These are phyloP conservation scores for Motacilla alba DNA, from an alignment of 2,113 vertebrate species.

Conservation along the genomic window DNA sequence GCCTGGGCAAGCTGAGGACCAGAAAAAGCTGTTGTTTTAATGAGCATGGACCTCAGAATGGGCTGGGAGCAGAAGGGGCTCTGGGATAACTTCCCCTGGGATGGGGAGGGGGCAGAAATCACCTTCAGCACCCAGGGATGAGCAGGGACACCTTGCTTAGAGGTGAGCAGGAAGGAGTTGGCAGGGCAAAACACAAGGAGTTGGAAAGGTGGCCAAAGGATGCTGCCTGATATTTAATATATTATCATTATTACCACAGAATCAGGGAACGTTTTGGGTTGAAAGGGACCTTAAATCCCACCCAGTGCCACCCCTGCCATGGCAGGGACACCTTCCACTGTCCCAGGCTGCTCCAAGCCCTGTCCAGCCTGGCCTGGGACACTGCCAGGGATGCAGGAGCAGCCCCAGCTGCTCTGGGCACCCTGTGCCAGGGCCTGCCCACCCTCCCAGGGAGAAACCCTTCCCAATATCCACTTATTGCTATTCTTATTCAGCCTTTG, in stretches of 20 bases:
- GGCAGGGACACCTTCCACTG: too few species aligned
- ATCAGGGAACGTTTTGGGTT: background rate
- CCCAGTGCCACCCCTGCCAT: background rate
- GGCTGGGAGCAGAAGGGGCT: background rate
- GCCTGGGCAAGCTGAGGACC: background rate
- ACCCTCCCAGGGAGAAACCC: rapidly evolving
- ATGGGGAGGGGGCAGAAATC: background rate
- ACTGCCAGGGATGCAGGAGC: too few species aligned
- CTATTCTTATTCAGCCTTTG: background rate
- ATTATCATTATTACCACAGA: background rate
- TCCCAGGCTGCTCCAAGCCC: too few species aligned
- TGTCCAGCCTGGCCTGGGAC: too few species aligned
- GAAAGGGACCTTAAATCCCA: background rate
- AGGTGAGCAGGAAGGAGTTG: background rate
- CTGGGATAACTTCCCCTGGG: background rate
- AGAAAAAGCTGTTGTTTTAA: background rate
- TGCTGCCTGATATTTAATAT: background rate
- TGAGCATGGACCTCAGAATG: rapidly evolving
- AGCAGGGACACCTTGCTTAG: background rate
- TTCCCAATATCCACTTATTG: background rate
- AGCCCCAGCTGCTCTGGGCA: too few species aligned
- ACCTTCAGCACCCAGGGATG: background rate
- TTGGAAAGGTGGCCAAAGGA: background rate
- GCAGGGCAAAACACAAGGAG: rapidly evolving
- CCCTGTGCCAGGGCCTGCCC: background rate